These are phyloP conservation scores for Antechinus flavipes DNA, from an alignment of 2,113 vertebrate species.

Conservation along the genomic window DNA sequence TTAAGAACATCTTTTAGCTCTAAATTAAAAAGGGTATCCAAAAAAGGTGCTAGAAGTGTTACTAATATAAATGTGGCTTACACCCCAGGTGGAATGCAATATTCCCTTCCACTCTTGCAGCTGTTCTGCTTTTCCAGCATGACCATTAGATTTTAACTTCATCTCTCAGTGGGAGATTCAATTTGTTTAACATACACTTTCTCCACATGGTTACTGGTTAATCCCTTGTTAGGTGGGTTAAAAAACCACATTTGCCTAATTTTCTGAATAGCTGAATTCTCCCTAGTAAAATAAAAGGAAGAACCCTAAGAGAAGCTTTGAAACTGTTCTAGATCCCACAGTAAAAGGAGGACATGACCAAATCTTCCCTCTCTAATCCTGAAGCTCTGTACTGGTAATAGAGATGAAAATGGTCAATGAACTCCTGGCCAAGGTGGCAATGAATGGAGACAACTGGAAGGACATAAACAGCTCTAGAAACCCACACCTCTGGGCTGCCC, in stretches of 20 bases:
- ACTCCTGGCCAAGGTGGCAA: neutral
- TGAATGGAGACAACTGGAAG: conserved; percentile 16
- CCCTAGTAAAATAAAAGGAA: neutral
- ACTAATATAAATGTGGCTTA: neutral
- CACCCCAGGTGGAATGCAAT: neutral
- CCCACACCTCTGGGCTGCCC: neutral
- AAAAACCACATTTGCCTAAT: neutral
- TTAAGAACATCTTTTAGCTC: neutral
- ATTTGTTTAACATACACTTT: conserved; percentile 16
- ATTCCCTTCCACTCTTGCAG: conserved; percentile 10
- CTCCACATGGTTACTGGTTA: neutral
- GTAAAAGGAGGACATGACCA: neutral
- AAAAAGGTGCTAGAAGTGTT: neutral
- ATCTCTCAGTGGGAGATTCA: neutral
- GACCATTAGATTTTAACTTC: conserved; percentile 11
- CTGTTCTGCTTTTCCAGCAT: neutral
- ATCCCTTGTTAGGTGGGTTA: neutral
- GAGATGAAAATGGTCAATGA: conserved; percentile 30
- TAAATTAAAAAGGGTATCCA: neutral
- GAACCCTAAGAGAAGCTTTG: neutral
- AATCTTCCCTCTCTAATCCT: neutral
- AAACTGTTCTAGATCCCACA: neutral
- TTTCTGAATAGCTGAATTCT: conserved; percentile 17
- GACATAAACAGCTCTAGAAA: conserved; percentile 19
- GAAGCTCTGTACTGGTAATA: conserved; percentile 2